Conservation (phyloP, 2,113 vertebrate species). For the Pseudolaguvia tuberculata region DNA sequence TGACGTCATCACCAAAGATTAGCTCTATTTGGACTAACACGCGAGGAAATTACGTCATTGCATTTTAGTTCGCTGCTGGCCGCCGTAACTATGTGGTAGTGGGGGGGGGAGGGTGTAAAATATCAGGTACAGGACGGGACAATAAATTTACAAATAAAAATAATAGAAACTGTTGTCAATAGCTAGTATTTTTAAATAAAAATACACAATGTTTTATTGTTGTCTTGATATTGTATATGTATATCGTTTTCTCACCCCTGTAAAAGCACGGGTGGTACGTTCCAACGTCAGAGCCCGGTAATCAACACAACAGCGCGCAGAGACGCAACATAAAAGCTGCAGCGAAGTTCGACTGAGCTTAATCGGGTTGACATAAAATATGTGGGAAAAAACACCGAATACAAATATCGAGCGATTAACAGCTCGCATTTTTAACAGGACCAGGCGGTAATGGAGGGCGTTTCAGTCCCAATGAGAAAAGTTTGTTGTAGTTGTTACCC, state of each 20-base stretch:
- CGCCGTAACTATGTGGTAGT: not conserved
- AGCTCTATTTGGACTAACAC: conserved; percentile 13
- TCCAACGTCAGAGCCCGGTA: conserved; percentile 42
- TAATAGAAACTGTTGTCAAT: not conserved
- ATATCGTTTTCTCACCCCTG: not conserved
- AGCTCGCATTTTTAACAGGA: not conserved
- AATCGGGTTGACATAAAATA: not conserved
- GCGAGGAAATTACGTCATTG: conserved; percentile 21
- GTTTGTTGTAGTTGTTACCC: not conserved
- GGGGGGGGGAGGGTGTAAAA: not conserved
- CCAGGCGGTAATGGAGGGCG: not conserved
- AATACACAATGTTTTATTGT: not conserved
- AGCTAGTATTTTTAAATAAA: not conserved
- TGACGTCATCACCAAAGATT: not conserved
- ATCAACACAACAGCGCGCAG: conserved; percentile 30
- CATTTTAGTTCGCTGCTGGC: not conserved
- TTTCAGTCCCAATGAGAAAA: not conserved
- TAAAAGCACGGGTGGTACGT: conserved; percentile 22
- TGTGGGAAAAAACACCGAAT: not conserved
- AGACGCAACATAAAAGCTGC: conserved; percentile 7
- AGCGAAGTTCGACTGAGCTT: not conserved
- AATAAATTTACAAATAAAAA: not conserved
- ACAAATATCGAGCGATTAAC: not conserved
- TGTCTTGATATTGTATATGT: not conserved
- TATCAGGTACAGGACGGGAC: not conserved